Base-by-base conservation (phyloP, 2,113 vertebrate species). In the Lipophrys pholis region DNA sequence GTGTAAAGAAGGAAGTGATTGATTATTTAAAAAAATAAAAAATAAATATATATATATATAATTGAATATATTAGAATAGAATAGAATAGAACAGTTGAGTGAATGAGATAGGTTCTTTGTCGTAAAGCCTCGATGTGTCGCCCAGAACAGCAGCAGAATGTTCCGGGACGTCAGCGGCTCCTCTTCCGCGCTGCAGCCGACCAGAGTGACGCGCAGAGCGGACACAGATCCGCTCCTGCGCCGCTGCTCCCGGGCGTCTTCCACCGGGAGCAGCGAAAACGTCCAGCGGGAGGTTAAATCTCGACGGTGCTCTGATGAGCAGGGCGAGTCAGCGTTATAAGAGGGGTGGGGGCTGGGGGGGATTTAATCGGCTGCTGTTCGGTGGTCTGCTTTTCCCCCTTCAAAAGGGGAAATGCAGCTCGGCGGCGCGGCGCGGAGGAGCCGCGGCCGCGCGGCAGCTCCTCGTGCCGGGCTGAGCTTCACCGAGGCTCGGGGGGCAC, bases 361-460 rank as follows among this genome's bases (percentile, higher is more conserved):
- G n/a, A n/a, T 66, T 60, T 42, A 2, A 57, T 42, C 11, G 21
- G 6, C 11, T 8, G 68, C 0, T 61, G 73, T 79, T 65, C 66
- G 56, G 38, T 11, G 14, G 46, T 62, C 88, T 91, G 90, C 89
- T 91, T 83, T 91, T 89, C 90, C 90, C 88, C 76, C 76, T 46
- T 73, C 53, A 36, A 46, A 75, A 71, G 76, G 84, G 89, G 90
- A 90, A 90, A 85, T 90, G 89, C 90, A 91, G 88, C 87, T 81
- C 35, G 6, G 60, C 69, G n/a, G 21, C 21, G 21, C 21, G 4
- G 21, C 21, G 21, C n/a, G n/a, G n/a, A n/a, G n/a, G n/a, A n/a
- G n/a, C n/a, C n/a, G n/a, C 35, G 6, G 60, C 69, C 12, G 21
- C 21, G 21, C 21, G 4, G 21, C 21, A 4, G 21, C 21, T 30